These are phyloP conservation scores for Sarcophaga bullata DNA, from an alignment of 1,140 invertebrate species.

Conservation along the genomic window DNA sequence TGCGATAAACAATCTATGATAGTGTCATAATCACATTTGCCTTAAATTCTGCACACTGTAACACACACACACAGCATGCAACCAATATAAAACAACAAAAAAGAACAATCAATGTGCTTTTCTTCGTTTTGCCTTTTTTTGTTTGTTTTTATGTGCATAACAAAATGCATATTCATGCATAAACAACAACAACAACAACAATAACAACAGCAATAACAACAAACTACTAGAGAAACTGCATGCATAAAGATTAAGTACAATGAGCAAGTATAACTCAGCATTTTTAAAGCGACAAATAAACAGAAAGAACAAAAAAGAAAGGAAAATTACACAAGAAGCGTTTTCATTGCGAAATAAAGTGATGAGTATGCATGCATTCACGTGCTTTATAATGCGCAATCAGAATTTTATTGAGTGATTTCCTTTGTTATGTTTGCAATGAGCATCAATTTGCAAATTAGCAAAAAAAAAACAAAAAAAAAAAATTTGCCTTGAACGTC, in stretches of 20 bases:
- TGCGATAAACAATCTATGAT: slow-evolving; percentile 21
- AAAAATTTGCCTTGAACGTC: too few relatives aligned
- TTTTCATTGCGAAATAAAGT: background rate
- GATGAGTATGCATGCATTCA: background rate
- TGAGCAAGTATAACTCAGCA: background rate
- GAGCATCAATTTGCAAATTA: background rate
- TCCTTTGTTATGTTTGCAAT: background rate
- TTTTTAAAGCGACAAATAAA: background rate
- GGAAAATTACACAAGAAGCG: too few relatives aligned
- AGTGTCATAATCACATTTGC: slow-evolving; percentile 21
- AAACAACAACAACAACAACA: too few relatives aligned
- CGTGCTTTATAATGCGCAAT: background rate
- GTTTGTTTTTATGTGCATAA: background rate
- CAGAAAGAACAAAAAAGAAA: background rate
- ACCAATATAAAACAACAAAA: background rate
- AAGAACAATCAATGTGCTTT: background rate
- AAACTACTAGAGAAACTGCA: too few relatives aligned
- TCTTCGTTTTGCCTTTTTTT: too few relatives aligned
- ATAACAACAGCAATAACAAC: too few relatives aligned
- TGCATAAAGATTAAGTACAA: slow-evolving; percentile 7
- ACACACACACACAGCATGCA: background rate
- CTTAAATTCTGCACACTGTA: background rate
- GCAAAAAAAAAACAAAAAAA: too few relatives aligned
- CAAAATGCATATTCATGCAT: too few relatives aligned
- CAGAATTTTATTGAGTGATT: background rate